A percentile compares a stretch with the other conserved stretches of the same genome.
Conservation (phyloP, 2,888 invertebrate species). For the Tenthredo notha region DNA sequence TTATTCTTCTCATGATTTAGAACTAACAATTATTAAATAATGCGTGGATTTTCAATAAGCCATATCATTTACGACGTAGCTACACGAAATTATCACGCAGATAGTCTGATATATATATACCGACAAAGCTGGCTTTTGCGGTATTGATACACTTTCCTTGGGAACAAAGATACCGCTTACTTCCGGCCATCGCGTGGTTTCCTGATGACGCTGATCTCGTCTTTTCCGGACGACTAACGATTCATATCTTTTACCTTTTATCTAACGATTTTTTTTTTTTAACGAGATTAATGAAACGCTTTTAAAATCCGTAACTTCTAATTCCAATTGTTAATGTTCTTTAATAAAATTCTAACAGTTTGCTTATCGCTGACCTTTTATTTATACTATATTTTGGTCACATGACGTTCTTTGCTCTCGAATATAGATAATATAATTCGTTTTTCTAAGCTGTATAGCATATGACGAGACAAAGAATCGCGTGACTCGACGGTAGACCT, state of each 20-base stretch:
- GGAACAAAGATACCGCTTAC: conserved; percentile 3
- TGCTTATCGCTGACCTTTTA: background rate
- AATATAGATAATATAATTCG: background rate
- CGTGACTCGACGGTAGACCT: conserved; percentile 48
- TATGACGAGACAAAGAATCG: conserved; percentile 51
- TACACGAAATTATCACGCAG: too few species aligned
- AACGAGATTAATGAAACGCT: too few species aligned
- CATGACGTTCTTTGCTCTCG: background rate
- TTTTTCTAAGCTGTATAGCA: background rate
- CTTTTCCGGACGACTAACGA: background rate
- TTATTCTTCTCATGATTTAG: conserved; percentile 14
- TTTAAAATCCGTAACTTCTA: background rate
- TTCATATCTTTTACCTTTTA: background rate
- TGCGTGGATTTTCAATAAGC: background rate
- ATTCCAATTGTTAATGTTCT: background rate
- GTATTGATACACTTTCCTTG: background rate
- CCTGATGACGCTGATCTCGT: background rate
- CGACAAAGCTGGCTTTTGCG: background rate
- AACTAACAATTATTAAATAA: background rate
- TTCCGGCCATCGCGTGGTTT: background rate
- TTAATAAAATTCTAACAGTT: background rate
- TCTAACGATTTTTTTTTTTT: background rate
- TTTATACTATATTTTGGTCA: background rate
- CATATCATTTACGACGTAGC: background rate
- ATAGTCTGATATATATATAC: background rate